These are phyloP conservation scores for Tubulanus polymorphus DNA, from an alignment of 2,888 invertebrate genomes.

Conservation along the genomic window DNA sequence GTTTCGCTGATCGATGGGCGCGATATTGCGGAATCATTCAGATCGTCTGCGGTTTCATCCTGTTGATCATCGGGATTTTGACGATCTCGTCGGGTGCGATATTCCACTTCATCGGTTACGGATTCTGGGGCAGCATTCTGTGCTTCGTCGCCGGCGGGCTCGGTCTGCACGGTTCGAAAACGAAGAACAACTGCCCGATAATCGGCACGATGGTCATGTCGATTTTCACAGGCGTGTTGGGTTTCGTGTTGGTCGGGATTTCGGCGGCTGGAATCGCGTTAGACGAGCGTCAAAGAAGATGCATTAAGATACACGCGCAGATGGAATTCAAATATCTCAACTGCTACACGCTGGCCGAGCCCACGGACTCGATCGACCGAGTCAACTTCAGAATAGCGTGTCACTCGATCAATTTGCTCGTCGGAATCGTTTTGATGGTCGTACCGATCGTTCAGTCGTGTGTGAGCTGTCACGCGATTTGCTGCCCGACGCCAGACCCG, in stretches of 20 bases:
- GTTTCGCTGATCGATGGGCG: no score
- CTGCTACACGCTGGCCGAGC: no score
- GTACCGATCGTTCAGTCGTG: no score
- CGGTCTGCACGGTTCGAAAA: background rate
- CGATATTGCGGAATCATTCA: background rate
- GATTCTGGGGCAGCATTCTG: background rate
- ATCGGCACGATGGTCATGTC: background rate
- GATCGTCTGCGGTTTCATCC: background rate
- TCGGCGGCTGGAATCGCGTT: background rate
- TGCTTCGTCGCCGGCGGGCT: background rate
- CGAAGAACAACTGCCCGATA: background rate
- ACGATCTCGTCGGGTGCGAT: background rate
- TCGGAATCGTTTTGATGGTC: no score
- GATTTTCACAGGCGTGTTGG: background rate
- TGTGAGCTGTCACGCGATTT: no score
- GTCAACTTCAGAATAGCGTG: background rate
- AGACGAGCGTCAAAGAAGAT: background rate
- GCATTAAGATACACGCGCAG: no score
- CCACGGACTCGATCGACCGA: background rate
- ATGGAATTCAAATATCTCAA: background rate
- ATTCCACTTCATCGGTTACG: background rate
- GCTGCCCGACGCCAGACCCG: no score
- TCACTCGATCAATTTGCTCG: background rate
- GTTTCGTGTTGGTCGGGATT: background rate
- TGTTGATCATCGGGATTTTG: background rate